Evolutionary conservation across 2,797 vertebrate genomes (phyloP), one percentile per base, ranked within the genome.

Genomic region (Discoglossus pictus): DNA sequence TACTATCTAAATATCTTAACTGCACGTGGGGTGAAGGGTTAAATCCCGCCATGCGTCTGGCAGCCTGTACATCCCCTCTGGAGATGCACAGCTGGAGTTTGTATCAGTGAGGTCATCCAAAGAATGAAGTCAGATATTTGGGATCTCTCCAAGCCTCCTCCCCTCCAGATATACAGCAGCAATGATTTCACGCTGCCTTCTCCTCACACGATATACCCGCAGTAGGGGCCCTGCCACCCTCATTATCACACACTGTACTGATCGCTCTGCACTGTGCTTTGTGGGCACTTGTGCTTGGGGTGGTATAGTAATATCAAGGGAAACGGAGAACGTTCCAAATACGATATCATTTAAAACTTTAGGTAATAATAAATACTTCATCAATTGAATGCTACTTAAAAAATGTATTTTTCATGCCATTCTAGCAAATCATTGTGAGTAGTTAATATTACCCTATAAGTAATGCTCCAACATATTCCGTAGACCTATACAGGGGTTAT

Each of bases 21-120:
- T 39, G 11, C 35, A 23, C 50, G 25, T 24, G 17, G 23, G 34
- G 9, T 20, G 2, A 27, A 12, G 35, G 35, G 60, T 70, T 63
- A 70, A 63, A 48, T 16, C 35, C 60, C 42, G 67, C 59, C 51
- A 15, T 58, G 38, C 36, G 43, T 52, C 60, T 51, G 43, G 52
- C 43, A 48, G 43, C 21, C 43, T 13, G 25, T 20, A 15, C n/a
- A 2, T 40, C 52, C 55, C 55, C 52, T 50, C 24, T 35, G 52
- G 52, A 31, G 43, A 54, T 11, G 31, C 35, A 47, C 68, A 70
- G 68, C 68, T 50, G 35, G 35, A 63, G 35, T 43, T 61, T 24
- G 52, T 36, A 43, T 70, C 60, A 4, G 24, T 60, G 60, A 70
- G 68, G 68, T 70, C 68, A 70, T 63, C 68, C 68, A 64, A 46